Conservation (phyloP, 2,113 vertebrate genomes). For the Tragelaphus buxtoni region DNA sequence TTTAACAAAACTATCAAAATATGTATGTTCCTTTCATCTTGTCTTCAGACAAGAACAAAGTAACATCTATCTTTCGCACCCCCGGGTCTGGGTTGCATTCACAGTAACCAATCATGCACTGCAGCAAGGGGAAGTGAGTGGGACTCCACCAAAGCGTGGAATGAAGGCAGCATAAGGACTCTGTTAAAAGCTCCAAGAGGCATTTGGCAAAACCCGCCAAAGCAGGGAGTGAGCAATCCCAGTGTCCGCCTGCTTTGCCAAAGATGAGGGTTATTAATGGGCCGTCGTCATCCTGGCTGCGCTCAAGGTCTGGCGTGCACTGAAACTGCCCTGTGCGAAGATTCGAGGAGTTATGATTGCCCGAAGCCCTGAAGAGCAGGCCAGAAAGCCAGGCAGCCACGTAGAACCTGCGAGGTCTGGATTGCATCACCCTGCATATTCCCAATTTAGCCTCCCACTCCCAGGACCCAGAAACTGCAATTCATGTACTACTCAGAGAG, state of each 20-base stretch:
- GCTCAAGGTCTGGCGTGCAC: not conserved
- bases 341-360: not conserved
- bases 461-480: not conserved
- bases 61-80: not conserved
- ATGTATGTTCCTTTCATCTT: not conserved
- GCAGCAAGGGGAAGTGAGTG: not conserved
- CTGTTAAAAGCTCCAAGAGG: not conserved
- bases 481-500: not conserved
- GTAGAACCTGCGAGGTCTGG: not conserved
- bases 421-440: not conserved
- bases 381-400: not conserved
- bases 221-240: not conserved
- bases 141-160: not conserved
- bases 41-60: not conserved
- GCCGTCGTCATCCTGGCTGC: not conserved
- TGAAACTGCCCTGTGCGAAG: not conserved
- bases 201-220: not conserved
- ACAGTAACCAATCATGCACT: not conserved
- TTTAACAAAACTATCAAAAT: slow-evolving; percentile 33
- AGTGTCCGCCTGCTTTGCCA: not conserved
- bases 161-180: not conserved
- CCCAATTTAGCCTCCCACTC: not conserved
- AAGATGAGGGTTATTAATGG: not conserved
- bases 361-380: not conserved
- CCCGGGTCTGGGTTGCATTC: not conserved